Conservation (phyloP, 2,888 invertebrate genomes). For the Drosophila nr. fundita region DNA sequence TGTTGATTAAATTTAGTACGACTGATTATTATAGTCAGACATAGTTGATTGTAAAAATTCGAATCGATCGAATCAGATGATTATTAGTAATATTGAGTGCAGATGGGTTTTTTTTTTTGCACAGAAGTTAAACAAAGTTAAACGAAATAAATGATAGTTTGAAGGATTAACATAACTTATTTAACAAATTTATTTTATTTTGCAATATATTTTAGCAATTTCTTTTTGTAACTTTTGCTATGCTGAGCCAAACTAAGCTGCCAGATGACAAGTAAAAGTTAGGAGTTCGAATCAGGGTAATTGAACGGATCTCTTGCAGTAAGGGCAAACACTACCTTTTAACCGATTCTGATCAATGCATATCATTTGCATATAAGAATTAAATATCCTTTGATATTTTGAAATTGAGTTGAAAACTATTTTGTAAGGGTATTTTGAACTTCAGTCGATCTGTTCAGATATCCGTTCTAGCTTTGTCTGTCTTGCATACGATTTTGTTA, state of each 20-base stretch:
- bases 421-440: slow-evolving; percentile 1
- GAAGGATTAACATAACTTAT: not conserved
- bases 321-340: not conserved
- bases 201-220: not conserved
- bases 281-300: not conserved
- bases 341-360: not conserved
- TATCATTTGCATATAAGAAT: no score
- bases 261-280: not conserved
- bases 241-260: not conserved
- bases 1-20: not conserved
- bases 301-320: not conserved
- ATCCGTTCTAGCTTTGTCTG: slow-evolving; percentile 1
- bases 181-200: not conserved
- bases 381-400: no score
- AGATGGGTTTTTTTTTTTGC: not conserved
- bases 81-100: not conserved
- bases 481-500: slow-evolving; percentile 33
- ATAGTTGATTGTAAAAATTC: no score
- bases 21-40: not conserved
- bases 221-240: not conserved
- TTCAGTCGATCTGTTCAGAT: not conserved
- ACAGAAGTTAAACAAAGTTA: not conserved
- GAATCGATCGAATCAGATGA: not conserved
- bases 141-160: not conserved
- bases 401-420: not conserved